Conservation (phyloP, 2,113 vertebrate genomes). For the Probosciger aterrimus region DNA sequence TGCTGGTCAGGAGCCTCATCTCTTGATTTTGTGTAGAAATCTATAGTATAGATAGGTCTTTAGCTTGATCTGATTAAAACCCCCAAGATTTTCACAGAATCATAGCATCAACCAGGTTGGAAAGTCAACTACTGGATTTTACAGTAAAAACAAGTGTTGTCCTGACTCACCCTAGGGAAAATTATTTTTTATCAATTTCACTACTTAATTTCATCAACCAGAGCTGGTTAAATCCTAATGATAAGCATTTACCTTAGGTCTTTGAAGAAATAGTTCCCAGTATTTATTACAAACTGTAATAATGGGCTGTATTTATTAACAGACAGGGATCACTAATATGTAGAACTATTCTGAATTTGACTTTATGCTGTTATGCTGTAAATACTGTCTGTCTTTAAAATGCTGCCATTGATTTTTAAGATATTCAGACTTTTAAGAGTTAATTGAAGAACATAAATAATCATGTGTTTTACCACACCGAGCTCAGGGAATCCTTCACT, state of each 20-base stretch:
- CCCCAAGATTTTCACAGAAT: background rate
- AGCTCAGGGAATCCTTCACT: background rate
- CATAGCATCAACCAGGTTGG: background rate
- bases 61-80: background rate
- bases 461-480: background rate
- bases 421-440: background rate
- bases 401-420: rapidly evolving
- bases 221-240: background rate
- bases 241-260: background rate
- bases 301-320: background rate
- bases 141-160: background rate
- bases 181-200: background rate
- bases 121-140: background rate
- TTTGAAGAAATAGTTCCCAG: background rate
- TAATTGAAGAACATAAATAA: background rate
- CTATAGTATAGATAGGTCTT: background rate
- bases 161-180: background rate
- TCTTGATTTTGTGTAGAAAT: background rate
- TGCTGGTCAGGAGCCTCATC: background rate
- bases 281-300: background rate
- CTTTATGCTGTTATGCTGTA: background rate
- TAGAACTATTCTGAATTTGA: background rate
- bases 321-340: background rate
- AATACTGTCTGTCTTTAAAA: background rate
- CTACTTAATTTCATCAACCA: background rate